These are phyloP conservation scores for Piezodorus guildinii DNA, from an alignment of 1,140 invertebrate species.

Conservation along the genomic window DNA sequence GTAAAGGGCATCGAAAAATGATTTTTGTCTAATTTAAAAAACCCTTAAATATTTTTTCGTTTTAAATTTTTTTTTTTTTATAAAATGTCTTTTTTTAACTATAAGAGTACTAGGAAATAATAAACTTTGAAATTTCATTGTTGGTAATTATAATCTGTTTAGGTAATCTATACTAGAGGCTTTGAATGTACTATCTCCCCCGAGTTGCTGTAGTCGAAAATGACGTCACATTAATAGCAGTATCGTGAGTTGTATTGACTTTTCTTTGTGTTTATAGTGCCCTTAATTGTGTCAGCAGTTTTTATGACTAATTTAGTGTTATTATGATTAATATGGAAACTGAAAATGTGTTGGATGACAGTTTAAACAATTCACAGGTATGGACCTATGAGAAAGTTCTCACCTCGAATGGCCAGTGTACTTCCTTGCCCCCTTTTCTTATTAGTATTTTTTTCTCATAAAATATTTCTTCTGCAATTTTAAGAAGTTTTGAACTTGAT, in stretches of 20 bases:
- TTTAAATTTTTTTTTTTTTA: too few species aligned
- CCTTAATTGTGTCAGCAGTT: slow-evolving; percentile 21
- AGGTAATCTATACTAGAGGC: too few species aligned
- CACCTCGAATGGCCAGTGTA: slow-evolving; percentile 6
- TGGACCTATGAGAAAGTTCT: slow-evolving; percentile 21
- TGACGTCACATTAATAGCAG: slow-evolving; percentile 17
- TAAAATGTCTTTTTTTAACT: too few species aligned
- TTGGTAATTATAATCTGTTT: too few species aligned
- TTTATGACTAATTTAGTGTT: slow-evolving; percentile 26
- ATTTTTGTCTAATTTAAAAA: too few species aligned
- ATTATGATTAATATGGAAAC: slow-evolving; percentile 53
- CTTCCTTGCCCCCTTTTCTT: slow-evolving; percentile 14
- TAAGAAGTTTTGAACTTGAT: too few species aligned
- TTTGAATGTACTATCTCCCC: too few species aligned
- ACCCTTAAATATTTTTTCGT: too few species aligned
- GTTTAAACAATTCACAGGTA: slow-evolving; percentile 46
- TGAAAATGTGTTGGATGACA: slow-evolving; percentile 49
- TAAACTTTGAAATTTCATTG: too few species aligned
- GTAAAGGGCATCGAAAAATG: too few species aligned
- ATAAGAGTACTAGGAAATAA: too few species aligned
- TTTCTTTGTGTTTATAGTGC: slow-evolving; percentile 22
- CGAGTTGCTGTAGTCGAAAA: slow-evolving; percentile 9
- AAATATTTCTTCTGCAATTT: too few species aligned
- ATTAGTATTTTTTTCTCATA: background rate
- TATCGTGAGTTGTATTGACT: slow-evolving; percentile 19